Conservation (phyloP, 2,797 vertebrate genomes). For the Phalanger gymnotis region DNA sequence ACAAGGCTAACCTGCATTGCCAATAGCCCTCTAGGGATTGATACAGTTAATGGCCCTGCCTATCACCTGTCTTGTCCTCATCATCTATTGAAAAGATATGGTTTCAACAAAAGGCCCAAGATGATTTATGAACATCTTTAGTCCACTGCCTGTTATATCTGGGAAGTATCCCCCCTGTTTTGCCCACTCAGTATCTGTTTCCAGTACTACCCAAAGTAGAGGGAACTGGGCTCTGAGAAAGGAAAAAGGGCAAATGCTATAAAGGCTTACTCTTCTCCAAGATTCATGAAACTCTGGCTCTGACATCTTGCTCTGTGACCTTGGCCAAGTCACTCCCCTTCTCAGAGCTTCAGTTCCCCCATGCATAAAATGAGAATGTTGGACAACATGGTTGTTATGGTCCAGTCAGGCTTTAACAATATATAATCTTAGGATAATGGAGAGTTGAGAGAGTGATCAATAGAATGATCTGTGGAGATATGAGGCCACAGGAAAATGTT, state of each 20-base stretch:
- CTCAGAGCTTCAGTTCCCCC: neutral
- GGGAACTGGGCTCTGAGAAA: neutral
- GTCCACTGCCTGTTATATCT: neutral
- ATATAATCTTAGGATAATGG: neutral
- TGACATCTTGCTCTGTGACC: neutral
- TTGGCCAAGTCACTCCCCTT: neutral
- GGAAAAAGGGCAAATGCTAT: neutral
- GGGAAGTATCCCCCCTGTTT: neutral
- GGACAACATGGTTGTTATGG: neutral
- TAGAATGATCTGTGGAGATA: neutral
- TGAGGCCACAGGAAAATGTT: neutral
- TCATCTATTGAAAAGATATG: neutral
- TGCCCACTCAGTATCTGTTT: neutral
- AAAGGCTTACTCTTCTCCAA: neutral
- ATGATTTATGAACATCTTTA: neutral
- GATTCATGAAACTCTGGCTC: neutral
- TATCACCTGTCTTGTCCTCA: neutral
- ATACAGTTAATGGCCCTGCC: slow-evolving; percentile 64
- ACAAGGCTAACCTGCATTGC: slow-evolving; percentile 52
- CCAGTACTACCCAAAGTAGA: neutral
- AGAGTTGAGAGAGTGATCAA: neutral
- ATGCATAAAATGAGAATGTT: neutral
- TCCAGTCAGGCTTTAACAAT: neutral
- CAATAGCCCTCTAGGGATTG: neutral
- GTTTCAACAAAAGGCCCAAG: neutral